These are phyloP conservation scores for Acanthiza pusilla DNA, from an alignment of 2,797 vertebrate genomes.

Conservation along the genomic window DNA sequence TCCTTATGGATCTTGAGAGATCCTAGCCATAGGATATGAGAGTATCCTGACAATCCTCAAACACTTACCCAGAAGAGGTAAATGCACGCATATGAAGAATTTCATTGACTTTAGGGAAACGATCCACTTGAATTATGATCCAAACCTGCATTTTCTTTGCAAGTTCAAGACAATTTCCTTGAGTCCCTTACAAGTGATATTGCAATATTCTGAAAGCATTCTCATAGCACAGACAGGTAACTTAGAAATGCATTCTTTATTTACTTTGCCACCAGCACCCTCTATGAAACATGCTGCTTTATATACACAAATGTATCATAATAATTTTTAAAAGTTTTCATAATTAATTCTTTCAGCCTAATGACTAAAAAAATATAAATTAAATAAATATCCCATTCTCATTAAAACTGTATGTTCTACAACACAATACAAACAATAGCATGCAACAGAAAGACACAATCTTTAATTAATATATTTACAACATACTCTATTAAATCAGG, in stretches of 20 bases:
- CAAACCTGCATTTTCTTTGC: not conserved
- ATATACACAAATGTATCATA: not conserved
- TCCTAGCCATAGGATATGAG: not conserved
- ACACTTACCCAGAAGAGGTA: not conserved
- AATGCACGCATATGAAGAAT: not conserved
- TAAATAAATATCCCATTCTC: not conserved
- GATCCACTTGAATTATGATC: not conserved
- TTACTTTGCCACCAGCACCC: not conserved
- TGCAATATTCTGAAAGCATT: not conserved
- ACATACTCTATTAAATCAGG: conserved; percentile 96
- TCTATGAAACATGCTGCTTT: not conserved
- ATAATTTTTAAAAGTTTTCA: not conserved
- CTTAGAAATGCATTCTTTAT: not conserved
- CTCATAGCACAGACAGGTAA: not conserved
- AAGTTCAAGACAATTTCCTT: not conserved
- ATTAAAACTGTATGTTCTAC: not conserved
- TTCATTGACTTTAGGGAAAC: not conserved
- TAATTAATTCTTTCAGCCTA: not conserved
- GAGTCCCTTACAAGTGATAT: not conserved
- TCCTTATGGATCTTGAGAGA: not conserved
- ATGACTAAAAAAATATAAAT: not conserved
- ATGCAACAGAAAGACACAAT: not conserved
- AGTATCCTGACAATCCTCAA: not conserved
- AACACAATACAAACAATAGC: not conserved
- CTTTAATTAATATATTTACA: not conserved